Evolutionary conservation across 2,888 invertebrate genomes (phyloP).

Genomic region (Sarcophaga caerulescens): DNA sequence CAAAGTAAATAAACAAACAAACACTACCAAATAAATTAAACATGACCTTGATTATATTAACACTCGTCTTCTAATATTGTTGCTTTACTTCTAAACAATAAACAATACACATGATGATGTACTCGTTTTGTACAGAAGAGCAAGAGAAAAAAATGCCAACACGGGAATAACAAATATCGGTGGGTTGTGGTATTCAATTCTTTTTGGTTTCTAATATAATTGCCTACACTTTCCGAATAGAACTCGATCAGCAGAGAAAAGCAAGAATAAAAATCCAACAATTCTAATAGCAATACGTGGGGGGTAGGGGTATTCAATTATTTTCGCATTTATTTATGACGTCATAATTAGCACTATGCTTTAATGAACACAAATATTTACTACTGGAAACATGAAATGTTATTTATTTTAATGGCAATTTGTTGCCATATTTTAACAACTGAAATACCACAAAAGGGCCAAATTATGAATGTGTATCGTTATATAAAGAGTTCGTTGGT

Average conservation of each 20-base stretch:
- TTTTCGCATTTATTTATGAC: conserved; percentile 11
- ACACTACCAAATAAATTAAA: not conserved
- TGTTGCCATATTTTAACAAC: not conserved
- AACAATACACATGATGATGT: not conserved
- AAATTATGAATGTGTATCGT: too few relatives aligned
- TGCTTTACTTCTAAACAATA: not conserved
- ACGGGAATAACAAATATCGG: too few relatives aligned
- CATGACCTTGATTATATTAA: conserved; percentile 27
- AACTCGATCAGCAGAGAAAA: not conserved
- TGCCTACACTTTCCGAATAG: too few relatives aligned
- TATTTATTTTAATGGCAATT: not conserved
- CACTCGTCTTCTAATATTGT: not conserved
- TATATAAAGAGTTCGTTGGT: not conserved
- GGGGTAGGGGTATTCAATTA: not conserved
- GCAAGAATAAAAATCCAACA: not conserved
- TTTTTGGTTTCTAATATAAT: too few relatives aligned
- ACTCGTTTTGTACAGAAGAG: too few relatives aligned
- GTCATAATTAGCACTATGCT: too few relatives aligned
- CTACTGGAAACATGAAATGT: too few relatives aligned
- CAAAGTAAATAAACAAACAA: not conserved
- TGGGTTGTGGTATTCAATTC: too few relatives aligned
- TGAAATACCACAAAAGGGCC: not conserved
- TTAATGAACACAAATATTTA: too few relatives aligned
- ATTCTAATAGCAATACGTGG: too few relatives aligned
- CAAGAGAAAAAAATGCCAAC: too few relatives aligned